These are phyloP conservation scores for Margarornis squamiger DNA, from an alignment of 2,797 vertebrate species.

Conservation along the genomic window DNA sequence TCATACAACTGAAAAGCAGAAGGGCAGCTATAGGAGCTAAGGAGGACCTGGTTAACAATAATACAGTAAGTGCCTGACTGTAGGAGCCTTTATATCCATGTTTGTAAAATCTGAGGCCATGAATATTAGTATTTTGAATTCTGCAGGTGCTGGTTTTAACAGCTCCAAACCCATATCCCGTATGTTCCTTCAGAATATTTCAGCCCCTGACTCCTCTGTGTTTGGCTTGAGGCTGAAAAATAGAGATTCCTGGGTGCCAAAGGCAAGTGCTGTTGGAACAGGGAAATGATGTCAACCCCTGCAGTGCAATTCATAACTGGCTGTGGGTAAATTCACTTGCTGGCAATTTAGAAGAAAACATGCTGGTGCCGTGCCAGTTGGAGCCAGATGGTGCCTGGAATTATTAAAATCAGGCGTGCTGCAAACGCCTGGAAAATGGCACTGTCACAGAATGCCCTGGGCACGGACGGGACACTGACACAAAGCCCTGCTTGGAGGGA, in stretches of 20 bases:
- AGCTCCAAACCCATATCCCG: background rate
- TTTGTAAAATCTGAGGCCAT: background rate
- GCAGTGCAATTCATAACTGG: slow-evolving; percentile 7
- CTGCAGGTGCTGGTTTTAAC: background rate
- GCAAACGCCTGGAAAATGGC: slow-evolving; percentile 13
- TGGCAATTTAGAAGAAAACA: background rate
- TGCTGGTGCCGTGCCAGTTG: background rate
- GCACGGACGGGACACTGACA: background rate
- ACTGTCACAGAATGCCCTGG: background rate
- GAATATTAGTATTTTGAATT: background rate
- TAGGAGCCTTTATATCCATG: background rate
- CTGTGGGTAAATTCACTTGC: slow-evolving; percentile 40
- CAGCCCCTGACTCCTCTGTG: background rate
- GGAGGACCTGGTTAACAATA: background rate
- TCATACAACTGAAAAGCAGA: background rate
- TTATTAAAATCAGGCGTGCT: slow-evolving; percentile 33
- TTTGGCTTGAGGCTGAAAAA: background rate
- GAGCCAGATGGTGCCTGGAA: slow-evolving; percentile 53
- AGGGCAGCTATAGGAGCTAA: background rate
- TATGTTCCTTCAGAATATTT: slow-evolving; percentile 3
- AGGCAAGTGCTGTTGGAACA: slow-evolving; percentile 3
- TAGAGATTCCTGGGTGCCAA: background rate
- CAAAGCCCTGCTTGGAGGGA: background rate
- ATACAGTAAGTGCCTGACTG: background rate
- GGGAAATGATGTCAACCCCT: background rate